These are phyloP conservation scores for Gryllus longicercus DNA, from an alignment of 2,888 invertebrate genomes.

Conservation along the genomic window DNA sequence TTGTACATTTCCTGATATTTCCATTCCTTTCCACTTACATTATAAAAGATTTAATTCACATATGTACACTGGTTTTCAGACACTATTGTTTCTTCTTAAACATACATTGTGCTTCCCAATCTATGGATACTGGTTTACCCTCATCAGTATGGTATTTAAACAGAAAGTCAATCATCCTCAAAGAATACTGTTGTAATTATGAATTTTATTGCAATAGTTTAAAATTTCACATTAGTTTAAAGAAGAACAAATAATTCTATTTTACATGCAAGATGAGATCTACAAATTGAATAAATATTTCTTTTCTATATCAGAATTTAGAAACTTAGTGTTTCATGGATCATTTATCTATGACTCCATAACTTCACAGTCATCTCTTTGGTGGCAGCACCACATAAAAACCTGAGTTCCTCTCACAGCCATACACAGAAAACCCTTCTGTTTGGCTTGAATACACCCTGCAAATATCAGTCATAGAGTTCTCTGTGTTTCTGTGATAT, in stretches of 20 bases:
- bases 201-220: slow-evolving; percentile 1
- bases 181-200: not conserved
- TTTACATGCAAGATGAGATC: slow-evolving; percentile 17
- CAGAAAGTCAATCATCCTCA: not conserved
- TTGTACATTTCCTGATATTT: too few species aligned
- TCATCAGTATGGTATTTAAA: not conserved
- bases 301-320: not conserved
- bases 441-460: not conserved
- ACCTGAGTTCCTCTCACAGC: slow-evolving; percentile 5
- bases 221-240: not conserved
- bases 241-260: not conserved
- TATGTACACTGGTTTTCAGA: too few species aligned
- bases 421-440: not conserved
- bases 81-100: not conserved
- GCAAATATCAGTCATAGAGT: not conserved
- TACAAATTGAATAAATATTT: not conserved
- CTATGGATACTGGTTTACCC: not conserved
- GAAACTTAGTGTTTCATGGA: not conserved
- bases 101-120: not conserved
- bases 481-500: too few species aligned
- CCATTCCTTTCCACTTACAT: too few species aligned
- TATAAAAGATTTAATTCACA: too few species aligned
- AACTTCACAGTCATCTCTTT: not conserved
- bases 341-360: not conserved
- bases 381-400: slow-evolving; percentile 5